Evolutionary conservation across 1,140 invertebrate species (phyloP).

Genomic region (Metopolophium dirhodum): DNA sequence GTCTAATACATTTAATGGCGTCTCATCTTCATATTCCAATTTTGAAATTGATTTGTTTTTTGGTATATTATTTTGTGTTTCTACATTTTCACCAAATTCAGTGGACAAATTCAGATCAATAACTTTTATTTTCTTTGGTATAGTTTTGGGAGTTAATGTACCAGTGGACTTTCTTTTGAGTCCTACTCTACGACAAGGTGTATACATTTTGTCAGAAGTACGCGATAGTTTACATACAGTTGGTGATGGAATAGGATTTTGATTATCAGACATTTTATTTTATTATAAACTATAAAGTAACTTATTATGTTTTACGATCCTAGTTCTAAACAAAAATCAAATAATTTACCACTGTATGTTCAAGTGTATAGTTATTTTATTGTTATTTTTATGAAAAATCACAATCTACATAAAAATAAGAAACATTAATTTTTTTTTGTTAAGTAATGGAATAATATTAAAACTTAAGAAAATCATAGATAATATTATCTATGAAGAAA

Average conservation of each 20-base stretch:
- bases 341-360: background rate
- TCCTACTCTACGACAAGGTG: slow-evolving; percentile 38
- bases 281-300: background rate
- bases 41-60: background rate
- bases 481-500: too few species aligned
- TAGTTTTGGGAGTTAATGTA: background rate
- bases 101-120: background rate
- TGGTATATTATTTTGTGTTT: background rate
- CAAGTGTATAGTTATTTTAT: background rate
- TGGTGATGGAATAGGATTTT: background rate
- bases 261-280: slow-evolving; percentile 15
- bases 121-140: slow-evolving; percentile 14
- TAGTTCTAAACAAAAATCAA: background rate
- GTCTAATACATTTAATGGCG: background rate
- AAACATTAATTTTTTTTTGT: background rate
- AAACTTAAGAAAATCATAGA: too few species aligned
- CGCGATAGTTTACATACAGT: background rate
- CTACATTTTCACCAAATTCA: background rate
- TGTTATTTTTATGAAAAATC: background rate
- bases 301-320: background rate
- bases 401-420: background rate
- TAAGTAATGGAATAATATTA: background rate
- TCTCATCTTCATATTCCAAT: background rate
- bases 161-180: slow-evolving; percentile 1
- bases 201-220: background rate